These are phyloP conservation scores for Macrotrachela quadricornifera DNA, from an alignment of 1,140 invertebrate genomes.

Conservation along the genomic window DNA sequence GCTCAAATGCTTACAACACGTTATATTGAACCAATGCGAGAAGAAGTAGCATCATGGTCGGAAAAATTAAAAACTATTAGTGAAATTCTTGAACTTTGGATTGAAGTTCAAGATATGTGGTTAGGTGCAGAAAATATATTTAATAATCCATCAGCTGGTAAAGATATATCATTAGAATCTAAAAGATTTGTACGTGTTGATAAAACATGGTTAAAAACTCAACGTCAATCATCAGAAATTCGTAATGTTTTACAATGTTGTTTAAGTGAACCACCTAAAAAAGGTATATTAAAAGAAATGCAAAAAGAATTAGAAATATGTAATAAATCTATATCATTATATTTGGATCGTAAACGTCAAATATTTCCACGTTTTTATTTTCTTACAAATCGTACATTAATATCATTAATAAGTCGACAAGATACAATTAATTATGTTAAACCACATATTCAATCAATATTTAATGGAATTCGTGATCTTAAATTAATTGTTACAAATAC, in stretches of 20 bases:
- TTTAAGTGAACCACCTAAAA: conserved; percentile 23
- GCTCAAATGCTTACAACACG: conserved; percentile 3
- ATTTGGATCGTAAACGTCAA: conserved; percentile 26
- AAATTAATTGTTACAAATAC: conserved; percentile 12
- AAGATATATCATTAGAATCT: conserved; percentile 26
- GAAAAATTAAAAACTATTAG: conserved; percentile 30
- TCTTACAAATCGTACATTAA: conserved; percentile 23
- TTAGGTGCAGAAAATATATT: conserved; percentile 28
- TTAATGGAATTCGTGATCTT: conserved; percentile 22
- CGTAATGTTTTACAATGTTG: conserved; percentile 25
- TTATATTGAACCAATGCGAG: conserved; percentile 23
- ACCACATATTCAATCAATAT: conserved; percentile 24
- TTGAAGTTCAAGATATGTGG: conserved; percentile 30
- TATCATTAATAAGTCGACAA: conserved; percentile 23
- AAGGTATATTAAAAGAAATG: conserved; percentile 23
- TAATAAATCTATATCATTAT: conserved; percentile 25
- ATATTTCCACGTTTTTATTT: conserved; percentile 28
- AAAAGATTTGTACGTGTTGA: conserved; percentile 24
- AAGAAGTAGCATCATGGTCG: conserved; percentile 28
- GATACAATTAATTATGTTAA: conserved; percentile 24
- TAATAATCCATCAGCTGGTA: conserved; percentile 16
- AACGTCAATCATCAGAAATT: conserved; percentile 28
- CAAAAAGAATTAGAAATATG: conserved; percentile 30
- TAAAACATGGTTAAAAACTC: conserved; percentile 28
- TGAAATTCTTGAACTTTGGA: conserved; percentile 27